Evolutionary conservation across 2,888 invertebrate genomes (phyloP), one percentile per base, ranked within the genome.

Genomic region (Epicampocera succincta): DNA sequence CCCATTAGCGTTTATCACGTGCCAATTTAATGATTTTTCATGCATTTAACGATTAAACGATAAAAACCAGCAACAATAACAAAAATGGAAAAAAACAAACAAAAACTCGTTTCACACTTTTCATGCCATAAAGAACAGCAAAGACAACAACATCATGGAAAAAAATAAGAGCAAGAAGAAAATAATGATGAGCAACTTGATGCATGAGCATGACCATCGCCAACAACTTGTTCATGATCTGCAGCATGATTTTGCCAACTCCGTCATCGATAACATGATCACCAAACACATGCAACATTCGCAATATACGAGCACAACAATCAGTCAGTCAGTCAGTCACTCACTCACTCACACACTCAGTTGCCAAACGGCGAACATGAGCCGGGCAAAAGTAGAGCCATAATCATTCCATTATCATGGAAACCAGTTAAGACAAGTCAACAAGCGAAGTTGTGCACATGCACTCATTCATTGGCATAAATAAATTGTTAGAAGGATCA

Each of bases 1-100:
- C 78, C 78, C 74, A 82, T 82, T 82, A 82, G 71, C 71, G 82
- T 82, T 82, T 78, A 82, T 82, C 82, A 82, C 82, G 82, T 82
- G 82, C 82, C 82, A 82, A 71, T 82, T 78, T 78, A 82, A 82
- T 82, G 74, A 78, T 71, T 82, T 72, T 82, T 82, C 71, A 82
- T 74, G 77, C 81, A 78, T 78, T 82, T 74, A 74, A 78, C 72
- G 81, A 81, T 77, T 73, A 58, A 76, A 77, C 68, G 77, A 81
- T 81, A 81, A 81, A 80, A 74, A 38, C 58, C 17, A 40, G n/a
- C n/a, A 25, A 25, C 25, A 60, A 19, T 9, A 54, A 17, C n/a
- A 52, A 15, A 19, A 38, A 29, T 19, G 12, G 13, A 15, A n/a
- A n/a, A n/a, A n/a, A n/a, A n/a, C 15, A 52, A 40, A 42, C 58